Evolutionary conservation across 2,888 invertebrate species (phyloP), one percentile per base, ranked within the genome.

Genomic region (Lasioglossum pauxillum): DNA sequence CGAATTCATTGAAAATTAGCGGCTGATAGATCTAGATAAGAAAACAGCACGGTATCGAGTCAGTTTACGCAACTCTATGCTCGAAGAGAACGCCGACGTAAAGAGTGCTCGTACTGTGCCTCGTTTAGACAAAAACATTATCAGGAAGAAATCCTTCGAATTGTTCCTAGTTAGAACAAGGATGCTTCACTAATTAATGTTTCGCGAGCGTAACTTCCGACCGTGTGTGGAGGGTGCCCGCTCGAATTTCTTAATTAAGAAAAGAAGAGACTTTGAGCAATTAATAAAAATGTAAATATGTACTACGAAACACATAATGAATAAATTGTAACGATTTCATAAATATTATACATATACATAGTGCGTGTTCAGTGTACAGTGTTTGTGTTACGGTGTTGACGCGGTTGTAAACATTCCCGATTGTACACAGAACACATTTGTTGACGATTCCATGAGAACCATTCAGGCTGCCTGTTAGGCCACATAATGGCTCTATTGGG

Each of bases 181-280:
- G 19, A 10, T 85, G 78, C 83, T 53, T 73, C 71, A 23, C 73
- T 89, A 89, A 82, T 84, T 67, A 60, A 78, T 74, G 78, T 76
- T 82, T 80, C 81, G 73, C 75, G 57, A 75, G 69, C 82, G 74
- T 72, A 74, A 83, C 86, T 85, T 85, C 87, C 86, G 80, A 69
- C n/a, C 64, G 31, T n/a, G n/a, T n/a, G n/a, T 64, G 23, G 41
- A 38, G 49, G 49, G 60, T 67, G 73, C 71, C 73, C 60, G 38
- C 72, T 78, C 60, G 77, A 75, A 80, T 78, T 72, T n/a, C 35
- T 60, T 60, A 77, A 80, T 76, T 80, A 74, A n/a, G 31, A 75
- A 38, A 75, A 46, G n/a, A 53, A 67, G 57, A 10, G 44, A n/a
- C 35, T 69, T 35, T 3, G 44, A 67, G 73, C 53, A 53, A 23